Evolutionary conservation across 2,113 vertebrate species (phyloP), one percentile per base, ranked within the genome.

Genomic region (Lynx canadensis): DNA sequence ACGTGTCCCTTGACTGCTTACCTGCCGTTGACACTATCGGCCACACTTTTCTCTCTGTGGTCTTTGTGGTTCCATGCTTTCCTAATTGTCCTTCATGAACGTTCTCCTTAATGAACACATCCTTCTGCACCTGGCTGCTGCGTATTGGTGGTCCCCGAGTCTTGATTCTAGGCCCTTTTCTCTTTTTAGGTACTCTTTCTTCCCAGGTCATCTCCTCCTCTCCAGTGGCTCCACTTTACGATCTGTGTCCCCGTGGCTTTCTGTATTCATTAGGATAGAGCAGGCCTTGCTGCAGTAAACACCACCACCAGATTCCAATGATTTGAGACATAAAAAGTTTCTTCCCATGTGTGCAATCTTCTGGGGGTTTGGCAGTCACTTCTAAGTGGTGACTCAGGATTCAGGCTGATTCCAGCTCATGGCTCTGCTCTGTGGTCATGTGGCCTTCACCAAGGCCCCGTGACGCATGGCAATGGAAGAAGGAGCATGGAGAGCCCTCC

Each of bases 251-350:
- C 12, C 2, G 12, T 21, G 36, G 31, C 29, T 73, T 36, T 55
- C 69, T 38, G 0, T 33, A 4, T 31, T 52, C 23, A 9, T 50
- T 38, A 80, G 82, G 27, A 82, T 19, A 29, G 57, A 41, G 16
- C 0, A 11, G 5, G 18, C 57, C 45, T 0, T 11, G 21, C 12
- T 7, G n/a, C 4, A 21, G 38, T 14, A 48, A 79, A 68, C 21
- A 7, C 60, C 41, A 23, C 23, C 27, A 31, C n/a, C 66, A 50
- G 0, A 23, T 69, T 41, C 85, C 7, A 29, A 10, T 2, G 7
- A 18, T 29, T 11, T 15, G 45, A 66, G 15, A n/a, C 18, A 0
- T 4, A 0, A 23, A 18, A 18, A 3, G 3, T 7, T 71, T 76
- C 68, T 63, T 21, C 93, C 93, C 57, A 10, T 2, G 4, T 66